phyloP scores from a whole-genome alignment of 1,140 invertebrate genomes.

The Hetaerina americana region DNA sequence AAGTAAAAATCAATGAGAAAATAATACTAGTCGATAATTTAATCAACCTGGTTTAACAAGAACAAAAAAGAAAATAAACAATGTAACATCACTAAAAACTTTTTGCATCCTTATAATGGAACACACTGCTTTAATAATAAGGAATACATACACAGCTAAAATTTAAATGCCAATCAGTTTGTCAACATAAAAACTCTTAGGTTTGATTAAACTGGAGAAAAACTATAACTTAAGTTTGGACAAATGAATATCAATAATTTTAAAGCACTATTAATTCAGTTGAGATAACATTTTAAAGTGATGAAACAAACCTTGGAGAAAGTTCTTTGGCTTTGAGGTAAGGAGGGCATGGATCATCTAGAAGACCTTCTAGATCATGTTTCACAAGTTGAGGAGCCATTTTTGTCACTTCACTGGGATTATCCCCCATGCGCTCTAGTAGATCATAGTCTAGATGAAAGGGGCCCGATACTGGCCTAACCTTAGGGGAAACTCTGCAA shows the following conservation, averaged over 20 bases:
- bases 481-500: conserved; percentile 19
- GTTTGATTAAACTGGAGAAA: too few species aligned
- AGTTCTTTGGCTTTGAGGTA: neutral
- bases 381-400: conserved; percentile 33
- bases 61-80: too few species aligned
- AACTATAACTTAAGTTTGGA: too few species aligned
- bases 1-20: too few species aligned
- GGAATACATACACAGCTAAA: too few species aligned
- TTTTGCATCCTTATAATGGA: too few species aligned
- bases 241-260: neutral
- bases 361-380: conserved; percentile 29
- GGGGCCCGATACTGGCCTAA: conserved; percentile 40
- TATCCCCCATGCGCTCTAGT: conserved; percentile 41
- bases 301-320: neutral
- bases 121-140: too few species aligned
- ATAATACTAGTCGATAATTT: too few species aligned
- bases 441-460: conserved; percentile 56
- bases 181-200: too few species aligned
- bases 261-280: neutral
- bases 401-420: neutral
- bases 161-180: too few species aligned
- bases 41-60: too few species aligned
- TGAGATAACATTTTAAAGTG: neutral
- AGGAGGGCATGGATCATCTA: conserved; percentile 19
- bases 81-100: too few species aligned